phyloP scores from a whole-genome alignment of 2,797 vertebrate species.

The Crocidura indochinensis region DNA sequence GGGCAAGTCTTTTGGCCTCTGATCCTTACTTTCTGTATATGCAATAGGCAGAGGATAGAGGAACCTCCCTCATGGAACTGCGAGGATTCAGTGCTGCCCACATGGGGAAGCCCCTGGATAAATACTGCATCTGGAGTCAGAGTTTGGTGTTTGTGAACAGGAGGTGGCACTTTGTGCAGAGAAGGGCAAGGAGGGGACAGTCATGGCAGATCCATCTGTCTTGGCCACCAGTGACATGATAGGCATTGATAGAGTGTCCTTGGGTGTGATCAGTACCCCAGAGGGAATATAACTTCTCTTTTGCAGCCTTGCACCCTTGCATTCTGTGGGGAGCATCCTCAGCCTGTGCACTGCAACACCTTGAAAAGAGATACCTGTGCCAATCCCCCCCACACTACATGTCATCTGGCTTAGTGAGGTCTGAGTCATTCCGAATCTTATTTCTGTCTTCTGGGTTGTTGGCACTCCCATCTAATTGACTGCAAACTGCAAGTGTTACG shows the following conservation, averaged over 20 bases:
- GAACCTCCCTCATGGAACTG: background rate
- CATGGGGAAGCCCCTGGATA: background rate
- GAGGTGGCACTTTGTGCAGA: too few species aligned
- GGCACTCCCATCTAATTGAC: slow-evolving; percentile 65
- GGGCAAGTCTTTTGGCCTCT: background rate
- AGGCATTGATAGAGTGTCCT: slow-evolving; percentile 4
- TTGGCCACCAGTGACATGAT: background rate
- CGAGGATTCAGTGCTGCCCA: background rate
- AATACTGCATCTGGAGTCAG: background rate
- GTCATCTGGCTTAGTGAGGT: slow-evolving; percentile 45
- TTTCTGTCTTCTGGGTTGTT: slow-evolving; percentile 65
- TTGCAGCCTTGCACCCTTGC: background rate
- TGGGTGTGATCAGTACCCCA: slow-evolving; percentile 36
- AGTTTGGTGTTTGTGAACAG: background rate
- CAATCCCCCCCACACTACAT: background rate
- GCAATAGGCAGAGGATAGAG: background rate
- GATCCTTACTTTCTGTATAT: background rate
- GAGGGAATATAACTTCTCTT: background rate
- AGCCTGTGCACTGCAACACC: background rate
- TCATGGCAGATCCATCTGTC: background rate
- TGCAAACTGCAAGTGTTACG: slow-evolving; percentile 67
- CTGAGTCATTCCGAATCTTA: slow-evolving; percentile 67
- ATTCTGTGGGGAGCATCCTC: background rate
- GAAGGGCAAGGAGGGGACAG: too few species aligned
- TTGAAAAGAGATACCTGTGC: background rate